Evolutionary conservation across 2,113 vertebrate species (phyloP), one percentile per base, ranked within the genome.

Genomic region (Cyanoderma ruficeps): DNA sequence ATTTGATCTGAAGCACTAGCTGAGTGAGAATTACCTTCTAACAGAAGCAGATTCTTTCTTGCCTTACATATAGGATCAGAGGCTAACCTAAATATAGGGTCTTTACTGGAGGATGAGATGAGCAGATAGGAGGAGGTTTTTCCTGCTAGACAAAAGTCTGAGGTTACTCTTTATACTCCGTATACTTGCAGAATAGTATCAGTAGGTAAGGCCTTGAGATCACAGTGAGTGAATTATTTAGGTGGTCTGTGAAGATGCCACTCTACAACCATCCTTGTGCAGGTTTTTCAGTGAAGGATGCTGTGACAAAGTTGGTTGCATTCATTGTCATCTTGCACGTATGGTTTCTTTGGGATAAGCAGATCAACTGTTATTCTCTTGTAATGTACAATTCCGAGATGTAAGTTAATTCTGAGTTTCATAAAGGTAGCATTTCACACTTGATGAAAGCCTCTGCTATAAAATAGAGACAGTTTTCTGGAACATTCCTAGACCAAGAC

Each of bases 241-340:
- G 16, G 44, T 39, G 12, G 6, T 37, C 63, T 70, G 22, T n/a
- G 47, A 52, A 25, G 44, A 20, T 41, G 17, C 27, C 16, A 10
- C 2, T 0, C 7, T 33, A 3, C 24, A 41, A 24, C 41, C 21
- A 7, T 33, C 13, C 31, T 24, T 44, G 24, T 4, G 24, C 30
- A 46, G 6, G 13, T 35, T 94, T 85, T 80, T 55, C 50, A 35
- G 55, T 65, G 55, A 57, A 61, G 33, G 59, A 46, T 57, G 28
- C 42, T 47, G 37, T 65, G 12, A 69, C 37, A 56, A 79, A 76
- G 37, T 70, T 37, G 31, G 15, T 44, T 35, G 20, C 1, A 1
- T 71, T 76, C 11, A 4, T 15, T 74, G 33, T 50, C 52, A 17
- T 6, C 22, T 82, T 81, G 17, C 49, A 68, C 41, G 9, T 9